A percentile compares a stretch with the other conserved stretches of the same genome.
Conservation (phyloP, 2,888 invertebrate species). For the Agriopis marginaria region DNA sequence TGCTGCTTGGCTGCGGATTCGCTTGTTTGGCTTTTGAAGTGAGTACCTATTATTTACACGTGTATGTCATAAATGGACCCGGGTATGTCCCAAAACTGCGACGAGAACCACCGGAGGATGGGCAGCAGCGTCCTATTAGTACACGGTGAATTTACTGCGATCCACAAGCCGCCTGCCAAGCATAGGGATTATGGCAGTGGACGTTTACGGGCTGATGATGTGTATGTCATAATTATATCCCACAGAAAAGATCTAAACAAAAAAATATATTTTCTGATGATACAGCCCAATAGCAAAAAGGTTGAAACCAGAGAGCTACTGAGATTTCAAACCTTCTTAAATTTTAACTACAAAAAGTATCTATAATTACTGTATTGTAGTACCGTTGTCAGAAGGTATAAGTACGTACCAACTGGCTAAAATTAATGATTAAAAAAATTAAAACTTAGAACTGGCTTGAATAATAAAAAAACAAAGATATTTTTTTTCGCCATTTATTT, state of each 20-base stretch:
- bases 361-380: neutral
- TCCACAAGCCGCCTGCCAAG: too few relatives aligned
- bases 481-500: neutral
- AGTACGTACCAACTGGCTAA: neutral
- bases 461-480: neutral
- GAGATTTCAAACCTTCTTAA: neutral
- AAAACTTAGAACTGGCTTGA: neutral
- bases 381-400: too few relatives aligned
- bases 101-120: too few relatives aligned
- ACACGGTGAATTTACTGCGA: too few relatives aligned
- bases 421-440: neutral
- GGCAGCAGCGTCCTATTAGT: too few relatives aligned
- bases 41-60: conserved; percentile 32
- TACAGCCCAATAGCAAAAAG: neutral
- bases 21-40: conserved; percentile 91
- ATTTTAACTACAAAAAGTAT: neutral
- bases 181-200: too few relatives aligned
- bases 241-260: too few relatives aligned
- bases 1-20: conserved; percentile 88
- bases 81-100: too few relatives aligned
- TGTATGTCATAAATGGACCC: too few relatives aligned
- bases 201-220: too few relatives aligned
- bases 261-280: too few relatives aligned
- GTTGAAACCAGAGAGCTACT: neutral
- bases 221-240: too few relatives aligned